Base-by-base conservation (phyloP, 2,888 invertebrate genomes). In the Tachina lurida region DNA sequence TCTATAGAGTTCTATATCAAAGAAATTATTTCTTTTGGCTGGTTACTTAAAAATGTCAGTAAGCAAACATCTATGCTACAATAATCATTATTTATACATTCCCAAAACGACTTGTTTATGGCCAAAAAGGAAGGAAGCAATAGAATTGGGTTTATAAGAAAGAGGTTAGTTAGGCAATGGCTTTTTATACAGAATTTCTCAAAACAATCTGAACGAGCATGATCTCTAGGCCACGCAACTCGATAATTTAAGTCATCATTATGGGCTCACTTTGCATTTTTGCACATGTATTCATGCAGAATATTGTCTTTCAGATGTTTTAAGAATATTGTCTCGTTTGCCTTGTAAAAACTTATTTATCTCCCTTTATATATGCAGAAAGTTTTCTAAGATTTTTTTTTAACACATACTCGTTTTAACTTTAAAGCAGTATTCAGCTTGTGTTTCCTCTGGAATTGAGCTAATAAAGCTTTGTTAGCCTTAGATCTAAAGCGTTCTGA, bases 381-480 rank as follows among this genome's bases (percentile, higher is more conserved):
- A 39, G 45, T 58, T 1, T 49, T 60, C 49, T 58, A 71, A 17
- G 10, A n/a, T 71, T 58, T 71, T n/a, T n/a, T 17, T 58, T 52
- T 71, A 22, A 91, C 90, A 91, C 92, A 89, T 93, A 93, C 93
- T 90, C 92, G 91, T 90, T 93, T 93, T 82, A 93, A 74, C 89
- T 92, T 93, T 12, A 93, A 87, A 84, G 93, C 93, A 87, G 93
- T 89, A 84, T 91, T 91, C 68, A 91, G 88, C 88, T 92, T 93
- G 84, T 93, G 93, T 88, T 90, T 91, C 86, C 91, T 88, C 73
- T 92, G 91, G 82, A 93, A 88, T 82, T 92, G 91, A 82, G 92
- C 90, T 65, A 93, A 84, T 17, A 93, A 87, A 31, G 91, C 91
- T 12, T 91, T 90, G 88, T 93, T 93, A 45, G 91, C 91, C 15